These are phyloP conservation scores for Alethe diademata DNA, from an alignment of 2,113 vertebrate genomes.

Conservation along the genomic window DNA sequence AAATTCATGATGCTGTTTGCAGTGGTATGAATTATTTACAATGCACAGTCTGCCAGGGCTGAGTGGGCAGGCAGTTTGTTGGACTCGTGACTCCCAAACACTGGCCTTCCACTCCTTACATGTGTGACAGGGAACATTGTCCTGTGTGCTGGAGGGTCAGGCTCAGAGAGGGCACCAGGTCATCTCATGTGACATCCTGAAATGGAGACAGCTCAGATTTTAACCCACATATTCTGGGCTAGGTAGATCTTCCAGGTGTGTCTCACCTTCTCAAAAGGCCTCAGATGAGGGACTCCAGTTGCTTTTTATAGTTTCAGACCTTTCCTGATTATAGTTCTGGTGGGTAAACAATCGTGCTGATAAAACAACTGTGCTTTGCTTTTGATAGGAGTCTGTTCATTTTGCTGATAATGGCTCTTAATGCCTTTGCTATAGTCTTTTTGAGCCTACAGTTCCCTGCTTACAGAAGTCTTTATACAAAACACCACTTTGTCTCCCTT, in stretches of 20 bases:
- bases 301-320: not conserved
- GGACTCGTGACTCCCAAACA: fast-evolving
- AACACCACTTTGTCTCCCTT: not conserved
- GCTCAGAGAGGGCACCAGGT: not conserved
- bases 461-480: not conserved
- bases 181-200: not conserved
- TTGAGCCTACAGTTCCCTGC: not conserved
- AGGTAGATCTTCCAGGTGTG: not conserved
- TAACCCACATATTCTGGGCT: not conserved
- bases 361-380: not conserved
- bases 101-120: not conserved
- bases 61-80: not conserved
- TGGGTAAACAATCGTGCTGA: not conserved
- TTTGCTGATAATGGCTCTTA: not conserved
- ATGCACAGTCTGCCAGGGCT: not conserved
- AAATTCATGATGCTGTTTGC: slow-evolving; percentile 12
- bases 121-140: not conserved
- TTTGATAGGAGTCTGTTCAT: not conserved
- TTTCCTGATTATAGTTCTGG: not conserved
- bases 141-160: not conserved
- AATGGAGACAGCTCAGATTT: not conserved
- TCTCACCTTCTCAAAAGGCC: not conserved
- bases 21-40: not conserved
- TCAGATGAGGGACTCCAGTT: not conserved
- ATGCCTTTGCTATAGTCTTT: not conserved